A percentile compares a stretch with the other conserved stretches of the same genome.
Conservation (phyloP, 2,888 invertebrate species). For the Drosophila imparisetae region DNA sequence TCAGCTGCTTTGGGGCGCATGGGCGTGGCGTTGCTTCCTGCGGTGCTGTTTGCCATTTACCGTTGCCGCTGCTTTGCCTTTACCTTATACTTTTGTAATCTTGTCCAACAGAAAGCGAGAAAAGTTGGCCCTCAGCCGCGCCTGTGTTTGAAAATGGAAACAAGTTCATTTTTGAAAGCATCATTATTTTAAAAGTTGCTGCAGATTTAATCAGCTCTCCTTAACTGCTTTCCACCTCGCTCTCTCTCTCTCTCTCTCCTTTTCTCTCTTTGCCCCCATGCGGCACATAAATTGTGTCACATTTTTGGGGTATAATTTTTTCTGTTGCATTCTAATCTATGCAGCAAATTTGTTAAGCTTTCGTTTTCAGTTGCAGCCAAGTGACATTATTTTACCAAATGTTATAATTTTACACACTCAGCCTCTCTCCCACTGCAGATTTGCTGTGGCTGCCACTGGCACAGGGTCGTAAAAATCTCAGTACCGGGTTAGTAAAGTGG, state of each 20-base stretch:
- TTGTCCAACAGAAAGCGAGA: constrained; percentile 70
- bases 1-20: constrained; percentile 42
- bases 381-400: constrained; percentile 67
- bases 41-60: constrained; percentile 44
- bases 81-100: constrained; percentile 76
- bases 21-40: constrained; percentile 35
- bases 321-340: constrained; percentile 53
- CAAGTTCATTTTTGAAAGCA: constrained; percentile 71
- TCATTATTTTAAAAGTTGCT: constrained; percentile 61
- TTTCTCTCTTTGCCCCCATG: constrained; percentile 3
- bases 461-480: constrained; percentile 70
- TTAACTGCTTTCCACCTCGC: background rate
- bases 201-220: constrained; percentile 31
- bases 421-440: background rate
- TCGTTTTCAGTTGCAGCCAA: constrained; percentile 70
- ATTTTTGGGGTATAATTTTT: constrained; percentile 13
- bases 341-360: constrained; percentile 76
- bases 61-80: constrained; percentile 20
- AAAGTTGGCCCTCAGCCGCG: constrained; percentile 34
- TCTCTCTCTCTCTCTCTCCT: background rate
- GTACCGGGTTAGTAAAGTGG: constrained; percentile 70
- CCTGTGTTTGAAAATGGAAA: constrained; percentile 36
- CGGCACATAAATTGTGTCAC: constrained; percentile 43
- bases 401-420: constrained; percentile 67
- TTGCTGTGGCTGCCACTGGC: constrained; percentile 54